Evolutionary conservation across 92 coral and sea anemone genomes (phyloP), one percentile per base, ranked within the genome.

Genomic region (Epizoanthus fatuus): DNA sequence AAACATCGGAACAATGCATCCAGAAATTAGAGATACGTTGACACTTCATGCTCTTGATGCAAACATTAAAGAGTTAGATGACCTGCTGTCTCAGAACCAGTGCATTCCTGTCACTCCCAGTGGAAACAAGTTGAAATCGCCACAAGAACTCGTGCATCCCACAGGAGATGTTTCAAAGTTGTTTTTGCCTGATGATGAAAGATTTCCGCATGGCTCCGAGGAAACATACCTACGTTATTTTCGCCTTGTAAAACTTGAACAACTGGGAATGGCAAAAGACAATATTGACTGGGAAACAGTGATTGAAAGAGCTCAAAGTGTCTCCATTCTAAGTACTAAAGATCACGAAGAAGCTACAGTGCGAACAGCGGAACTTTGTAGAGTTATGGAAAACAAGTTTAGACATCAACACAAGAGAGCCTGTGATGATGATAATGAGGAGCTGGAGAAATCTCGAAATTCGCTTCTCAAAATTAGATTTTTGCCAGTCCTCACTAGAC

Each of bases 211-310:
- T 60, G 98, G 92, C 8, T 38, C 62, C 8, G 81, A 81, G 10
- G 75, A 84, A 32, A 57, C 89, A 1, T 94, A 84, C 65, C 75
- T 87, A 2, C 25, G 52, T 12, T 62, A 86, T 58, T 54, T 38
- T 32, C 88, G 89, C 9, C 88, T 90, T 0, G 49, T 73, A 42
- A 93, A 86, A 80, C 81, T 95, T 15, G 93, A 84, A 62, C 78
- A 55, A 17, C 80, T 95, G 53, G 95, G 98, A 75, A 95, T 95
- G 98, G 82, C 67, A 14, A 70, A 84, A 25, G 98, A 95, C 71
- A 51, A 73, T 29, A 91, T 93, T 38, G 76, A 83, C 12, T 93
- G 98, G 97, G 39, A 77, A 0, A 81, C 81, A 51, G 49, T 95
- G 42, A 81, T 91, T 25, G 97, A 91, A 73, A 84, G 98, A 87